Percentiles rank a stretch among this genome's conserved stretches.
These are phyloP conservation scores for Pyrgus malvae DNA, from an alignment of 2,888 invertebrate genomes.

Conservation along the genomic window DNA sequence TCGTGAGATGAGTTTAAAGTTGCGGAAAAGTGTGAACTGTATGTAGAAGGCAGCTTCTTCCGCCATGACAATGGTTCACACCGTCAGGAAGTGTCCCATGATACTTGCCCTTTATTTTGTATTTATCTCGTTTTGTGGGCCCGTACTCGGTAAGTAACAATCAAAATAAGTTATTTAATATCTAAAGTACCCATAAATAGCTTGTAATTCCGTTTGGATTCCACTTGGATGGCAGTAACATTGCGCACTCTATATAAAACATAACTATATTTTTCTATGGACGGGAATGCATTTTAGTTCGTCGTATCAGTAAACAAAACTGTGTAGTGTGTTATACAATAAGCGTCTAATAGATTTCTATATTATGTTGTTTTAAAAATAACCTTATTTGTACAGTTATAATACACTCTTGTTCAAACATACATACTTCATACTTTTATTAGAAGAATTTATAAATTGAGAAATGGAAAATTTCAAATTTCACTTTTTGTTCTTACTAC, in stretches of 20 bases:
- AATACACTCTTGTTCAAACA: too few species aligned
- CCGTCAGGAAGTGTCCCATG: constrained; percentile 64
- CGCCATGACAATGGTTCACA: constrained; percentile 77
- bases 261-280: constrained; percentile 25
- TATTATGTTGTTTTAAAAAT: background rate
- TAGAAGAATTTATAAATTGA: too few species aligned
- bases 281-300: constrained; percentile 2
- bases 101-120: constrained; percentile 70
- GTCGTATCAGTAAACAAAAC: constrained; percentile 14
- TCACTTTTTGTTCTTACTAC: too few species aligned
- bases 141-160: constrained; percentile 65
- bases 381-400: too few species aligned
- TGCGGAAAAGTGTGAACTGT: constrained; percentile 52
- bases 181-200: background rate
- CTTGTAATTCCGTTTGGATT: constrained; percentile 18
- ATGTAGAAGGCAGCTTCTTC: constrained; percentile 65
- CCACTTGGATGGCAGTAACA: constrained; percentile 12
- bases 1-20: constrained; percentile 61
- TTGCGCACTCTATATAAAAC: constrained; percentile 18
- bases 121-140: constrained; percentile 66
- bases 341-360: background rate
- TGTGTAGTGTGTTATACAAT: background rate
- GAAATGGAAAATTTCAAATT: too few species aligned
- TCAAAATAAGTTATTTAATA: constrained; percentile 8
- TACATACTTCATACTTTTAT: too few species aligned